phyloP scores from a whole-genome alignment of 2,113 vertebrate genomes.

The Dicerorhinus sumatrensis region DNA sequence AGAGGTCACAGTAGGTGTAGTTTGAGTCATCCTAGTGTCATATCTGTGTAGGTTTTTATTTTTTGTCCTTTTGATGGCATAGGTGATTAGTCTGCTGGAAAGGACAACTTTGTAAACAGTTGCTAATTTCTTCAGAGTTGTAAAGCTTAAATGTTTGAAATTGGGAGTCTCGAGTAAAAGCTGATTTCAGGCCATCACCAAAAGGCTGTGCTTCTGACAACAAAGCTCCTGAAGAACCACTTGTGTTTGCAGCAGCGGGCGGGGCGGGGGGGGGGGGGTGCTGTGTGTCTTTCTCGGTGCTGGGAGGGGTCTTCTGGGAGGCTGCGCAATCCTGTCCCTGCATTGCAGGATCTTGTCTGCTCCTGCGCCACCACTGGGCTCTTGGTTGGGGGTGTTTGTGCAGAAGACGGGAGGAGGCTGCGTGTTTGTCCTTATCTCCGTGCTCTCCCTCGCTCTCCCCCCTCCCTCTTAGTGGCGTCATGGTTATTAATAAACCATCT shows the following conservation, averaged over 20 bases:
- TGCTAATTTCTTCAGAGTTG: not conserved
- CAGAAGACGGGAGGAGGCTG: not conserved
- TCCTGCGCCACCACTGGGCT: not conserved
- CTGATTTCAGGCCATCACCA: conserved; percentile 17
- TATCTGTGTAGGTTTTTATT: not conserved
- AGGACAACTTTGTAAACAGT: not conserved
- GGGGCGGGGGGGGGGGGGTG: too few species aligned
- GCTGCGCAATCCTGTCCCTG: not conserved
- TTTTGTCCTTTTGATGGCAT: not conserved
- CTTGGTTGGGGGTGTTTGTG: not conserved
- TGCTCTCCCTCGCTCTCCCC: not conserved
- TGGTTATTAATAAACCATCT: conserved; percentile 65
- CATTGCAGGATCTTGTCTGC: not conserved
- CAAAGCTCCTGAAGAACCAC: conserved; percentile 45
- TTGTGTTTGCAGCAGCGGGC: not conserved
- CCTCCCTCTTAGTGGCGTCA: not conserved
- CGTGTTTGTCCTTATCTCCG: not conserved
- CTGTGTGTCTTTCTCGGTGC: not conserved
- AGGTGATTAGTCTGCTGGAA: not conserved
- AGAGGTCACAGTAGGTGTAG: not conserved
- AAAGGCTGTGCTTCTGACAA: conserved; percentile 29
- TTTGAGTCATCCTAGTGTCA: not conserved
- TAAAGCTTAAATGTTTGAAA: not conserved
- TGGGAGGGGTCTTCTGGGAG: not conserved
- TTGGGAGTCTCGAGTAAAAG: not conserved